Conservation (phyloP, 2,888 invertebrate genomes). For the Lampropteryx suffumata region DNA sequence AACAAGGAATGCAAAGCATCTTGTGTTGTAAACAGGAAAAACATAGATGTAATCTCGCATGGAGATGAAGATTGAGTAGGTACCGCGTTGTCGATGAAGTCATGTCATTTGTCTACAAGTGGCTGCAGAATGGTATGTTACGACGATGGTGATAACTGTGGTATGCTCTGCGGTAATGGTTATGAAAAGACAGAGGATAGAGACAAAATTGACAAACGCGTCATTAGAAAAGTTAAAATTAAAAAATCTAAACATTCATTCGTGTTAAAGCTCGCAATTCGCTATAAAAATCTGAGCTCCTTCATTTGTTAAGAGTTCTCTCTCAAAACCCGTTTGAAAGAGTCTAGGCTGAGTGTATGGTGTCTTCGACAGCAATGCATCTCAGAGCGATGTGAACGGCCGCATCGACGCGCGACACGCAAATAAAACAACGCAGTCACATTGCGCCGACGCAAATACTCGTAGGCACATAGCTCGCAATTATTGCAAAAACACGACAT, state of each 20-base stretch:
- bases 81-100: slow-evolving; percentile 40
- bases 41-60: slow-evolving; percentile 50
- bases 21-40: slow-evolving; percentile 46
- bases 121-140: slow-evolving; percentile 15
- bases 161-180: slow-evolving; percentile 8
- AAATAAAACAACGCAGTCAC: slow-evolving; percentile 57
- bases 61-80: slow-evolving; percentile 49
- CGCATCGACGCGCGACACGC: slow-evolving; percentile 72
- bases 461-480: slow-evolving; percentile 57
- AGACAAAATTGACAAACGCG: too few relatives aligned
- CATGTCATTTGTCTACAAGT: slow-evolving; percentile 47
- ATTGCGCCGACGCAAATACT: slow-evolving; percentile 55
- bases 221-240: too few relatives aligned
- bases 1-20: slow-evolving; percentile 40
- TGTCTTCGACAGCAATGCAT: slow-evolving; percentile 3
- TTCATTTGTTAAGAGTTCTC: too few relatives aligned
- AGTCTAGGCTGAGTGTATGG: background rate
- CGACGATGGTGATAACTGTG: slow-evolving; percentile 5
- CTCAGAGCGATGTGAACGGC: slow-evolving; percentile 64
- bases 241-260: too few relatives aligned
- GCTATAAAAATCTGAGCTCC: too few relatives aligned
- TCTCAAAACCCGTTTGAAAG: background rate
- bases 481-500: slow-evolving; percentile 48
- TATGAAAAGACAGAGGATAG: background rate
- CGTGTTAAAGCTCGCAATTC: too few relatives aligned